Evolutionary conservation across 1,140 invertebrate species (phyloP), one percentile per base, ranked within the genome.

Genomic region (Sitophilus oryzae): DNA sequence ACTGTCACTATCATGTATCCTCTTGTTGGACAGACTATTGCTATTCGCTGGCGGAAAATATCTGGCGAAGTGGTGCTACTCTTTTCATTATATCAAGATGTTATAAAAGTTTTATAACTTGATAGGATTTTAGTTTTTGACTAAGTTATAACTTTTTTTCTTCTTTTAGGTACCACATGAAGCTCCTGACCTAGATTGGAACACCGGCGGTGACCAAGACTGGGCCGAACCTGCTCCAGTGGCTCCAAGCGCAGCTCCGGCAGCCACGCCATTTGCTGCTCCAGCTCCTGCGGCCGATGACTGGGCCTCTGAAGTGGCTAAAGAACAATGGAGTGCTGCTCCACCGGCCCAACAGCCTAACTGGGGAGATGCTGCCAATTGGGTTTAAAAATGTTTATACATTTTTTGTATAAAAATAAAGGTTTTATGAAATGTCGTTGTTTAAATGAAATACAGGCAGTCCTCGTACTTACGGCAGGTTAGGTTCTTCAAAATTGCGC

Each of bases 231-330:
- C 63, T 3, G 30, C 49, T 15, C 40, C 63, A 15, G 49, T 53
- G 19, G 50, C 58, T 11, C 43, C 50, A 40, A 60, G 38, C 19
- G 53, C 58, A 20, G 52, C 58, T 18, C 52, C 60, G 8, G 52
- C 59, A 11, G 54, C 56, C 15, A 50, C 48, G 8, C 58, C 44
- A 18, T 62, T 45, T 16, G 49, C 60, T 22, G 58, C 61, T 19
- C 56, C 61, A 15, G 40, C 60, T 5, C 36, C 59, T 8, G 38
- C 62, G 8, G 53, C 59, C 22, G 64, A 66, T 9, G 67, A 71
- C 56, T 71, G 69, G 69, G 69, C 69, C 8, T 47, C 58, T 8
- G 63, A 70, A 57, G 66, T 67, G 8, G 59, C 57, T 0, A 66
- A 67, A 59, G 66, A 68, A 35, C 65, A 71, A 41, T 69, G 67